Conservation (phyloP, 2,888 invertebrate genomes). For the Lithosia quadra region DNA sequence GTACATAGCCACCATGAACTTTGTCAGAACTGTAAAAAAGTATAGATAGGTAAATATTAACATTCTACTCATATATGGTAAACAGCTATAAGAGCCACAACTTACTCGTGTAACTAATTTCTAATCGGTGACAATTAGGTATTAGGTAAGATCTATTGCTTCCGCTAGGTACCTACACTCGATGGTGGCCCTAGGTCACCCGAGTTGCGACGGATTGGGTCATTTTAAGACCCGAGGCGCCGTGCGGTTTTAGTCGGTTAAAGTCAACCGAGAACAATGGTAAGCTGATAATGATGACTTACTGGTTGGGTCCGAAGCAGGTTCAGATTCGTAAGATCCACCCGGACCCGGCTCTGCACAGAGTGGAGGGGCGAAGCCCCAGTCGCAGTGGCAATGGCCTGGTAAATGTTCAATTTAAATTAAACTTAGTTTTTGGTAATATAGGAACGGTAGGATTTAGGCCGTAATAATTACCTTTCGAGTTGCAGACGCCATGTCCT, state of each 20-base stretch:
- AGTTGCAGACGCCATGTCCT: slow-evolving; percentile 95
- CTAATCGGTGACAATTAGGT: too few relatives aligned
- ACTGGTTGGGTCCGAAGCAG: slow-evolving; percentile 95
- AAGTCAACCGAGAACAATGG: neutral
- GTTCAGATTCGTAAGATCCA: slow-evolving; percentile 96
- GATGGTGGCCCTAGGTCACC: too few relatives aligned
- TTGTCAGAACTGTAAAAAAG: slow-evolving; percentile 88
- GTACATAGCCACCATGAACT: slow-evolving; percentile 93
- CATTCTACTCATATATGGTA: too few relatives aligned
- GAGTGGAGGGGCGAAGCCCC: slow-evolving; percentile 95
- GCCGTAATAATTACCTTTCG: slow-evolving; percentile 78
- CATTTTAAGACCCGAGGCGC: too few relatives aligned
- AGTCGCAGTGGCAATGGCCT: slow-evolving; percentile 97
- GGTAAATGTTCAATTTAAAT: slow-evolving; percentile 50
- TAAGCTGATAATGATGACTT: slow-evolving; percentile 61
- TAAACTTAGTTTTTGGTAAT: neutral
- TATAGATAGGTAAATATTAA: neutral
- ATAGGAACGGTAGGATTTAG: too few relatives aligned
- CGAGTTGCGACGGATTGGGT: too few relatives aligned
- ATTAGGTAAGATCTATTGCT: too few relatives aligned
- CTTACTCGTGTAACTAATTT: too few relatives aligned
- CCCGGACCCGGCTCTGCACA: slow-evolving; percentile 96
- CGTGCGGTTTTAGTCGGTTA: too few relatives aligned
- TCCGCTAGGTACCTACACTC: too few relatives aligned
- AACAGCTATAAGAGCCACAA: too few relatives aligned